Conservation (phyloP, 2,797 vertebrate species). For the Coregonus sp. region DNA sequence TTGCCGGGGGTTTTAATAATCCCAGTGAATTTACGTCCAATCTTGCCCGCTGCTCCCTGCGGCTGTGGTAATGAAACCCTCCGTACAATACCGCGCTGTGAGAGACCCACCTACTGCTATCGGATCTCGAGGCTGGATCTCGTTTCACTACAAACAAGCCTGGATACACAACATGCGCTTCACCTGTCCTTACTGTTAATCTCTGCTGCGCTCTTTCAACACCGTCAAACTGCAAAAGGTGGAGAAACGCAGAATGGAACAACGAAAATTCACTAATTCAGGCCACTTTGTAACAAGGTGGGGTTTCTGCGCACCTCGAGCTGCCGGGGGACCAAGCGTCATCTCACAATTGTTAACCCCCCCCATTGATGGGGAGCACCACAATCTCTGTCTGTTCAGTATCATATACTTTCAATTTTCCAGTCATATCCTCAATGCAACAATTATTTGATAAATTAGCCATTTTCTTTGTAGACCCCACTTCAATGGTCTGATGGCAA, state of each 20-base stretch:
- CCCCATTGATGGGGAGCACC: neutral
- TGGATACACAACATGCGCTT: slow-evolving; percentile 38
- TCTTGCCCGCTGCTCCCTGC: slow-evolving; percentile 18
- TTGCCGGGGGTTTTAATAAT: slow-evolving; percentile 49
- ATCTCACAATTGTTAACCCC: neutral
- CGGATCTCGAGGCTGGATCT: slow-evolving; percentile 34
- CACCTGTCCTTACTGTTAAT: slow-evolving; percentile 22
- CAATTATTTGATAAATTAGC: neutral
- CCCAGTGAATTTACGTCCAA: slow-evolving; percentile 31
- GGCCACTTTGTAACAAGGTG: neutral
- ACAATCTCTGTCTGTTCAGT: neutral
- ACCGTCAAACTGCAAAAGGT: neutral
- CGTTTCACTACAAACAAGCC: slow-evolving; percentile 54
- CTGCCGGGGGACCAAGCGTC: neutral
- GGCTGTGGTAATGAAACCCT: slow-evolving; percentile 17
- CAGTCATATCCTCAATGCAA: neutral
- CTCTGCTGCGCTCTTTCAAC: slow-evolving; percentile 10
- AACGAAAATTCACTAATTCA: neutral
- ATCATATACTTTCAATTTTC: neutral
- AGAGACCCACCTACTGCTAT: slow-evolving; percentile 37
- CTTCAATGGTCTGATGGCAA: slow-evolving; percentile 43
- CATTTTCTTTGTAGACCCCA: slow-evolving; percentile 30
- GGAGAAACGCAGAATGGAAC: neutral
- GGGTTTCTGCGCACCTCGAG: neutral
- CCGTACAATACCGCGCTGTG: neutral